phyloP scores from a whole-genome alignment of 2,113 vertebrate genomes.

The Sebastes fasciatus region DNA sequence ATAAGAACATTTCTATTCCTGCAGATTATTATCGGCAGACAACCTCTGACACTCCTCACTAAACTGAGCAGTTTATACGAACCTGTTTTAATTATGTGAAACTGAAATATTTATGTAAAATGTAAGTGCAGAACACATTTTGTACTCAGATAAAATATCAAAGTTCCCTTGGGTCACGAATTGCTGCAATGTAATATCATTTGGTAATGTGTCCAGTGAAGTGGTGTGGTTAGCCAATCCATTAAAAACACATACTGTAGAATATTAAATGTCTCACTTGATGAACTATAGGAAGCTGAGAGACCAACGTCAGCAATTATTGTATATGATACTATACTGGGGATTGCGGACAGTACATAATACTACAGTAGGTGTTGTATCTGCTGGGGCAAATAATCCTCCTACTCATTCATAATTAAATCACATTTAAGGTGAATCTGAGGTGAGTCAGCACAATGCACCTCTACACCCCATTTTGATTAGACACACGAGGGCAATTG shows the following conservation, averaged over 20 bases:
- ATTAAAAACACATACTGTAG: neutral
- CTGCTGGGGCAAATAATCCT: slow-evolving; percentile 33
- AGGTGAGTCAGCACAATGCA: slow-evolving; percentile 43
- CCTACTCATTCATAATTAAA: slow-evolving; percentile 69
- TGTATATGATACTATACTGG: neutral
- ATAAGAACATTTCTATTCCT: neutral
- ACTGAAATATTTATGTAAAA: neutral
- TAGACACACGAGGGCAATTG: neutral
- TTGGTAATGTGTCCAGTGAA: neutral
- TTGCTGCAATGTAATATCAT: neutral
- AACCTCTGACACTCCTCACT: neutral
- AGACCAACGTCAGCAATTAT: slow-evolving; percentile 24
- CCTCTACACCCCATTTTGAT: slow-evolving; percentile 9
- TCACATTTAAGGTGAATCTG: slow-evolving; percentile 44
- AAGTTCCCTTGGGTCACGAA: neutral
- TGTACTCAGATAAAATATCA: neutral
- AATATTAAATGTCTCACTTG: neutral
- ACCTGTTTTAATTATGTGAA: neutral
- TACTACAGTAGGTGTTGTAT: slow-evolving; percentile 21
- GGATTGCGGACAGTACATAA: slow-evolving; percentile 29
- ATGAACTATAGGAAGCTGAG: slow-evolving; percentile 1
- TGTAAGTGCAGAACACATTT: neutral
- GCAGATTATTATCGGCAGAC: too few species aligned
- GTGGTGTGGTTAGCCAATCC: neutral
- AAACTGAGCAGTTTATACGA: neutral